Evolutionary conservation across 2,888 invertebrate species (phyloP).

Genomic region (Steinernema carpocapsae): DNA sequence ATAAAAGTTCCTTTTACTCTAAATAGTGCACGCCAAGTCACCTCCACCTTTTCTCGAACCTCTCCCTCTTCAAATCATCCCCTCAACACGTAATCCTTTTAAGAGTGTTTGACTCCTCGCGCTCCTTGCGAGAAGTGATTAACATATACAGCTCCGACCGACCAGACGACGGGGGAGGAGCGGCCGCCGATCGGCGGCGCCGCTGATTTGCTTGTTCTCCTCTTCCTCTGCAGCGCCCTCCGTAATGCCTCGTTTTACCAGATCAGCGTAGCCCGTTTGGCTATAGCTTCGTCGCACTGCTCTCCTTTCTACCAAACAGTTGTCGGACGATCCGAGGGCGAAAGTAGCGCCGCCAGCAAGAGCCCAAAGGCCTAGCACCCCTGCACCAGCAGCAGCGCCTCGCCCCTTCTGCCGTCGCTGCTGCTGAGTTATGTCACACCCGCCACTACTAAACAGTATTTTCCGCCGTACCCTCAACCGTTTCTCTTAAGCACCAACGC

Average conservation of each 20-base stretch:
- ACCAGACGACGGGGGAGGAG: no score
- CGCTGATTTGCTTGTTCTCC: not conserved
- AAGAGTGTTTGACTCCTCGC: not conserved
- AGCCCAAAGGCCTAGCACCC: no score
- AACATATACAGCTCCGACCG: not conserved
- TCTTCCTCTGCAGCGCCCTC: not conserved
- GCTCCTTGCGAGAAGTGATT: not conserved
- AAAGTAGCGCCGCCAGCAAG: not conserved
- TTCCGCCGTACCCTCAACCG: not conserved
- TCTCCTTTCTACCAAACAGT: no score
- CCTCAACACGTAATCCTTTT: constrained; percentile 29
- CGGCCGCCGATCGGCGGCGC: not conserved
- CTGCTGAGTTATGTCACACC: constrained; percentile 12
- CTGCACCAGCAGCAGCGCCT: no score
- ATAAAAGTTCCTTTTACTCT: no score
- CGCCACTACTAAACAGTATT: constrained; percentile 16
- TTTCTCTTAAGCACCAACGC: no score
- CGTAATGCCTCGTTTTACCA: no score
- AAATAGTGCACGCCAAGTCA: no score
- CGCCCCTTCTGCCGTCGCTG: constrained; percentile 15
- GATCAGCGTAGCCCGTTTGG: no score
- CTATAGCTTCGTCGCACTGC: no score
- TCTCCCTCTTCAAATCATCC: no score
- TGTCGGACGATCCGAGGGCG: constrained; percentile 18
- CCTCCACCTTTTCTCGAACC: no score